Evolutionary conservation across 2,797 vertebrate species (phyloP), one percentile per base, ranked within the genome.

Genomic region (Emydoidea blandingii): DNA sequence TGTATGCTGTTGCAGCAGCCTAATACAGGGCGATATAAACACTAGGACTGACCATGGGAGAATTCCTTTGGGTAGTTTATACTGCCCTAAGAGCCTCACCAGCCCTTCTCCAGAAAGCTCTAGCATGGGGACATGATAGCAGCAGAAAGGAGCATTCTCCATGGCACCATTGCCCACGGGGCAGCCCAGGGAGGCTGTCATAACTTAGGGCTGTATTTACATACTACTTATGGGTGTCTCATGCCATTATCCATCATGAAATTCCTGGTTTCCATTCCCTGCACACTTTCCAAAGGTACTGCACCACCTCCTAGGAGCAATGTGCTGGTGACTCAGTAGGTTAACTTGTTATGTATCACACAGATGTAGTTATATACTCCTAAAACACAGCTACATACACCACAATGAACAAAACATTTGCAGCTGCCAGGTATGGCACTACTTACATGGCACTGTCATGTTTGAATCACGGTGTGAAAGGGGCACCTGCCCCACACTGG

Each of bases 261-360:
- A 62, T 62, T 62, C 57, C 31, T 62, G 31, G 31, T 62, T 21
- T 93, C 62, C 53, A 81, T 79, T 84, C 54, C 65, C 41, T 59
- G 9, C 76, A 31, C 19, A 76, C 12, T 19, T 92, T 94, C 85
- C 57, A 53, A 97, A 94, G 91, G 44, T 50, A 90, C 47, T 57
- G 86, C 78, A 93, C 81, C 1, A 0, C 68, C 85, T 89, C 27
- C 76, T 65, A 82, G 59, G 82, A 93, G 86, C 83, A 91, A 72
- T 15, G 50, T 12, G 83, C 37, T 90, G 15, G 47, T 91, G 91
- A 92, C 86, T 92, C 81, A 89, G 7, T 18, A 62, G 15, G 59
- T 34, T 62, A 62, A 62, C 31, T 34, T 62, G 31, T 62, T 15
- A 16, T 62, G 31, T 31, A 62, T 62, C 12, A 34, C 34, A 31